phyloP scores from a whole-genome alignment of 2,113 vertebrate genomes.

The Romanogobio albipinnatus region DNA sequence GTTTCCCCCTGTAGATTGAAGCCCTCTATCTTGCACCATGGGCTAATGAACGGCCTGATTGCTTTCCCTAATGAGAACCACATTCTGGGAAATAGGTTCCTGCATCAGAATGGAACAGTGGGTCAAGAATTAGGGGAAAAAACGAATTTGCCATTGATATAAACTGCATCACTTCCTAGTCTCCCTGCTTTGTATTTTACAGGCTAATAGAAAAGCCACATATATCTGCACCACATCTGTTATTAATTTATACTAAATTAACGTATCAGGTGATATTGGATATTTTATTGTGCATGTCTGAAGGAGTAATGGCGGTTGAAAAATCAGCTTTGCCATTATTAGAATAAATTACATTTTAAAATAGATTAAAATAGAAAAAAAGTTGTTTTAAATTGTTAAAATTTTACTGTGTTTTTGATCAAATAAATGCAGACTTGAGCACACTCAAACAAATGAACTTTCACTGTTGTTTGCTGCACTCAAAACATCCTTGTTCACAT shows the following conservation, averaged over 20 bases:
- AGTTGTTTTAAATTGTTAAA: not conserved
- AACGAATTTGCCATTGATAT: constrained; percentile 31
- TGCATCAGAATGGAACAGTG: constrained; percentile 30
- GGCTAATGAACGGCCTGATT: constrained; percentile 62
- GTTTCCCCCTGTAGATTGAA: constrained; percentile 41
- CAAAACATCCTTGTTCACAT: no score
- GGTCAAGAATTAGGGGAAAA: constrained; percentile 48
- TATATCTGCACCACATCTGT: not conserved
- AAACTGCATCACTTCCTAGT: not conserved
- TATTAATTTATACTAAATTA: not conserved
- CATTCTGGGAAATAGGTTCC: constrained; percentile 52
- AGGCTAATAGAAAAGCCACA: constrained; percentile 3
- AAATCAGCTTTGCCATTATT: not conserved
- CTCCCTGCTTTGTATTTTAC: not conserved
- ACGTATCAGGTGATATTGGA: not conserved
- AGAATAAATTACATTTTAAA: no score
- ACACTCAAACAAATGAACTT: no score
- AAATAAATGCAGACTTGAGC: not conserved
- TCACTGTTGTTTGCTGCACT: no score
- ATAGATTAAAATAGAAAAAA: not conserved
- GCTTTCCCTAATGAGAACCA: constrained; percentile 57
- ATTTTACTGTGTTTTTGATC: not conserved
- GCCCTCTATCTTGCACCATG: constrained; percentile 41
- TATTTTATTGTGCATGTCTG: not conserved
- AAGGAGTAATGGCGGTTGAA: not conserved